Conservation (phyloP, 2,113 vertebrate species). For the Chloropsis cyanopogon region DNA sequence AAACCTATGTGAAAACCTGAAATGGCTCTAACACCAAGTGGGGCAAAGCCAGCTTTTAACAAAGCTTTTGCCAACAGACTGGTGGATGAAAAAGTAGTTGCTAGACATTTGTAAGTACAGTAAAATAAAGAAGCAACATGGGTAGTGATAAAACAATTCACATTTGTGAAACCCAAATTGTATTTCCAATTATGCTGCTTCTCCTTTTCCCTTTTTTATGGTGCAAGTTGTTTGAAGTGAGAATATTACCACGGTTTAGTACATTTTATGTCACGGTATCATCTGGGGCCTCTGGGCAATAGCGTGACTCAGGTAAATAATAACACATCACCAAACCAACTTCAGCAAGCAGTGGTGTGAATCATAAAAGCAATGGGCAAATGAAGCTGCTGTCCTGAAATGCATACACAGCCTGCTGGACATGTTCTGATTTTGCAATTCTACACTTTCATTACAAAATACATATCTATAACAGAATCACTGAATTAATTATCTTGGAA, state of each 20-base stretch:
- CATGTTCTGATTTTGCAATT: neutral
- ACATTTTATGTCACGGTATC: neutral
- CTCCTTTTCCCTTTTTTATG: neutral
- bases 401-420: neutral
- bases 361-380: neutral
- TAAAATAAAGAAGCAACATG: neutral
- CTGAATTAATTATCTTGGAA: neutral
- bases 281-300: neutral
- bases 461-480: too few species aligned
- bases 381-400: neutral
- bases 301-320: neutral
- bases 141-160: neutral
- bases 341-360: neutral
- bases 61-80: neutral
- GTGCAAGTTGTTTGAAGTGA: neutral
- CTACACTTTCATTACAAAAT: neutral
- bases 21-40: neutral
- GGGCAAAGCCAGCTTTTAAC: neutral
- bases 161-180: neutral
- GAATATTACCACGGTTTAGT: neutral
- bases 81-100: neutral
- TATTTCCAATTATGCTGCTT: neutral
- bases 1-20: neutral
- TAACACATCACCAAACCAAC: neutral
- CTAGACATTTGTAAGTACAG: neutral